Base-by-base conservation (phyloP, 1,140 invertebrate species). In the Scaptomyza graminum region DNA sequence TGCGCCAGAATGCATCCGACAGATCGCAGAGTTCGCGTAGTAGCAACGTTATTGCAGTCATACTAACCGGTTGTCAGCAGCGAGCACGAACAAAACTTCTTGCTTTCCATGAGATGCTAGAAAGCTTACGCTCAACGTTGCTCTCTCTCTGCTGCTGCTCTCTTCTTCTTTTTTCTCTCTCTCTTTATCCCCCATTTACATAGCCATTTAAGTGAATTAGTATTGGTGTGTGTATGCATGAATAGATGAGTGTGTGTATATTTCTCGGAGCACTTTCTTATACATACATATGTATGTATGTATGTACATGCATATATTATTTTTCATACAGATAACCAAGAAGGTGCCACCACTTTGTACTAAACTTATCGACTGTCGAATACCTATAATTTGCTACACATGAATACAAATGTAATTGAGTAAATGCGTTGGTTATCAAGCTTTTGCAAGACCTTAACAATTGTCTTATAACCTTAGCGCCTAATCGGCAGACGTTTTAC, bases 31-130 rank as follows among this genome's bases (percentile, higher is more conserved):
- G 47, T 44, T 90, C 89, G 25, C 76, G 62, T 55, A 90, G 46
- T 13, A 90, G 69, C 54, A 84, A 71, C 56, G 74, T 68, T 69
- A 91, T 64, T 76, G 90, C 88, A 59, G 82, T 91, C 90, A 91
- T 91, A 79, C 79, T 88, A 74, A 73, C 66, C 50, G 31, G 54
- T 73, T 52, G 28, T 25, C 43, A 54, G 46, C 51, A 54, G 46
- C 51, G 49, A 60, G 8, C 43, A 47, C 60, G 11, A 51, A 5
- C 25, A 78, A 47, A 61, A 57, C 43, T 61, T 62, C 64, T 62
- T 18, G 18, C 43, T 46, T 66, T 74, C 66, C 11, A 34, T n/a
- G n/a, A n/a, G 63, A 72, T 72, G 69, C 63, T 72, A 9, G 41
- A 22, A 41, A 65, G 69, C 63, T 57, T 66, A 43, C 31, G 12